phyloP scores from a whole-genome alignment of 37 sponge, comb jelly and placozoan genomes.

The Diacarnus erythraeanus region DNA sequence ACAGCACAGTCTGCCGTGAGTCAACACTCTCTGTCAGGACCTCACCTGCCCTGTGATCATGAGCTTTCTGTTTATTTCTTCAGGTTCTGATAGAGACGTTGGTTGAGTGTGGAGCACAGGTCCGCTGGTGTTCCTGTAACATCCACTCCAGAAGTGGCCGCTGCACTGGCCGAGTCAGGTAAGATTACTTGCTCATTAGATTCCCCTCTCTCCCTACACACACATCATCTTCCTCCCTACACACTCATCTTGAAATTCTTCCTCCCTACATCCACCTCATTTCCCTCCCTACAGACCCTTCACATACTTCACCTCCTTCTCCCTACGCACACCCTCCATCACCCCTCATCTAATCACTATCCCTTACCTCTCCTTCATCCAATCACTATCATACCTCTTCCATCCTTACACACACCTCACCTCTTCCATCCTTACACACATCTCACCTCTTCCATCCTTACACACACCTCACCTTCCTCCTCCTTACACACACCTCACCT shows the following conservation, averaged over 20 bases:
- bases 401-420: background rate
- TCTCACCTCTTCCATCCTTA: background rate
- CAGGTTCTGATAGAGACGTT: slow-evolving; percentile 89
- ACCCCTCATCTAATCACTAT: too few relatives aligned
- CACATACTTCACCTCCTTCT: too few relatives aligned
- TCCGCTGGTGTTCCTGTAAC: slow-evolving; percentile 86
- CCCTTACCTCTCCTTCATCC: too few relatives aligned
- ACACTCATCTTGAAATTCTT: too few relatives aligned
- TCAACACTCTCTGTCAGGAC: background rate
- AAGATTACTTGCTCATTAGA: background rate
- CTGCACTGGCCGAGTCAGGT: slow-evolving; percentile 83
- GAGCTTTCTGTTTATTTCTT: background rate
- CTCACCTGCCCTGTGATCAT: background rate
- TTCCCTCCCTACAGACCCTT: background rate
- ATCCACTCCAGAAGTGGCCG: slow-evolving; percentile 87
- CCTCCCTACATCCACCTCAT: background rate
- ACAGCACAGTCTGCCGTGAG: slow-evolving; percentile 49
- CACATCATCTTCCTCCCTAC: too few relatives aligned
- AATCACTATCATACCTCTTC: too few relatives aligned
- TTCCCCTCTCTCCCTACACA: too few relatives aligned
- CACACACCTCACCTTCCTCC: too few relatives aligned
- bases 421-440: background rate
- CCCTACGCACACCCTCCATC: too few relatives aligned
- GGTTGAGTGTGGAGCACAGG: slow-evolving; percentile 72
- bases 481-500: too few relatives aligned